Conservation (phyloP, 2,113 vertebrate genomes). For the Gadus chalcogrammus region DNA sequence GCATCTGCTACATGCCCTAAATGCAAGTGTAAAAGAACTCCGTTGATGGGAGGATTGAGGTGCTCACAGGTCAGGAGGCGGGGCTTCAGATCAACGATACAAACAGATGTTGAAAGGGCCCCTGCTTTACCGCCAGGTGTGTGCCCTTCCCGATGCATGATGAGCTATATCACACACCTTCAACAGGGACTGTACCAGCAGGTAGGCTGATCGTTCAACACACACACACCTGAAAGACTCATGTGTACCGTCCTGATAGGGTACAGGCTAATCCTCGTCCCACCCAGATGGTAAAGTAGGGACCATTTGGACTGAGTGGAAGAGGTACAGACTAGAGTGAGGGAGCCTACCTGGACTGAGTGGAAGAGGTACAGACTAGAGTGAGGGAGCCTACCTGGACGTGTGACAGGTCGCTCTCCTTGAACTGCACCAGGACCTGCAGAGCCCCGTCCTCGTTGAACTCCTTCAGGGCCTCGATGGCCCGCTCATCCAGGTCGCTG, state of each 20-base stretch:
- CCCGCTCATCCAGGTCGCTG: conserved; percentile 96
- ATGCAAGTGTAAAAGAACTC: too few relatives aligned
- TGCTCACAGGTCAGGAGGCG: too few relatives aligned
- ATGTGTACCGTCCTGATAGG: background rate
- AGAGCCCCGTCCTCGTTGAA: conserved; percentile 98
- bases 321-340: conserved; percentile 1
- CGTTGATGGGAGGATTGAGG: too few relatives aligned
- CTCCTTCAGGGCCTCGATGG: conserved; percentile 96
- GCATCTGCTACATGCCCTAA: too few relatives aligned
- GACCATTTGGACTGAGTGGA: too few relatives aligned
- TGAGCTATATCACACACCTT: background rate
- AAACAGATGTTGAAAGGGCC: too few relatives aligned
- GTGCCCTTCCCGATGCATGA: too few relatives aligned
- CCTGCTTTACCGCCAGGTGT: too few relatives aligned
- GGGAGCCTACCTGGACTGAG: conserved; percentile 81
- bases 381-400: conserved; percentile 81
- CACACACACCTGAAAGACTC: background rate
- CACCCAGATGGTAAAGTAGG: background rate
- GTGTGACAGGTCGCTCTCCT: conserved; percentile 98
- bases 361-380: background rate
- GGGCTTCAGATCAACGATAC: too few relatives aligned
- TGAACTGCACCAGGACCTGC: conserved; percentile 96
- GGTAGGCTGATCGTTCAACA: background rate
- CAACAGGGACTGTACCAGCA: background rate
- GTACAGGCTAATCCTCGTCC: background rate